Conservation (phyloP, 37 sponge, comb jelly and placozoan species). For the Oopsacas minuta region DNA sequence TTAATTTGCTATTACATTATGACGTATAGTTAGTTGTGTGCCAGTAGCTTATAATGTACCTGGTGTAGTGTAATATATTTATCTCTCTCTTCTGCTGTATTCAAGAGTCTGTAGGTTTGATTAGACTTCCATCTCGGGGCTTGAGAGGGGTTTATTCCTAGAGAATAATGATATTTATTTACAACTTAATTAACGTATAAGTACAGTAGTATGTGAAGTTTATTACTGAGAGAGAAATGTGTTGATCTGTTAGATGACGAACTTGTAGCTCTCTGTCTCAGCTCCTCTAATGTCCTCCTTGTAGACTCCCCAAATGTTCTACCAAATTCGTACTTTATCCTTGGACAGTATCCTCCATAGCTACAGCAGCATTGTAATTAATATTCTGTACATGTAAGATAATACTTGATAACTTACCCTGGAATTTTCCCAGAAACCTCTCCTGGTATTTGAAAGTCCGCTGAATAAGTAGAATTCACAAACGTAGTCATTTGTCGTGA, state of each 20-base stretch:
- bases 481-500: not conserved
- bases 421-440: not conserved
- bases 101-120: not conserved
- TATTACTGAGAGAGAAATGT: not conserved
- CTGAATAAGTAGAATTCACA: not conserved
- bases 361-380: no score
- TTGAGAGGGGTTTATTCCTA: not conserved
- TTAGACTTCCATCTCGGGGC: not conserved
- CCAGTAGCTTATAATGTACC: not conserved
- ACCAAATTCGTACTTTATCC: not conserved
- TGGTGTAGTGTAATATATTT: constrained; percentile 1
- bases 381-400: no score
- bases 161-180: no score
- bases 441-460: constrained; percentile 13
- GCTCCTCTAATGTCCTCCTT: not conserved
- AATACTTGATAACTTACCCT: not conserved
- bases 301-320: not conserved
- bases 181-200: no score
- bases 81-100: constrained; percentile 1
- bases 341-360: not conserved
- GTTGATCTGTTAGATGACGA: constrained; percentile 3
- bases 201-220: not conserved
- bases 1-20: not conserved
- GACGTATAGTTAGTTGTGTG: no score
- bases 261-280: not conserved